Evolutionary conservation across 2,113 vertebrate genomes (phyloP).

Genomic region (Regulus satrapa): DNA sequence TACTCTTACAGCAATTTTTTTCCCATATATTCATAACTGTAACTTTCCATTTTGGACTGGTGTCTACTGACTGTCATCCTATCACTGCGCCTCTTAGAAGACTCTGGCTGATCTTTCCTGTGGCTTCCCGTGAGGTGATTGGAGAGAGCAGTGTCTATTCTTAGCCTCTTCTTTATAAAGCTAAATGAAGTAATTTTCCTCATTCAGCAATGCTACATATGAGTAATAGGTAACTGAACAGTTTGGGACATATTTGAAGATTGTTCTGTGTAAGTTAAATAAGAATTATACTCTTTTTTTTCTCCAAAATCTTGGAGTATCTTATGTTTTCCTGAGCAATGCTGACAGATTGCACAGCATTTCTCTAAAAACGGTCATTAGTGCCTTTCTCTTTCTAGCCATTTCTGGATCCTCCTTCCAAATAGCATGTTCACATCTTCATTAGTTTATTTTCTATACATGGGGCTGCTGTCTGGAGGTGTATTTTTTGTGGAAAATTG

Average conservation of each 20-base stretch:
- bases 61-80: neutral
- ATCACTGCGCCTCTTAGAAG: neutral
- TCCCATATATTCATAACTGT: neutral
- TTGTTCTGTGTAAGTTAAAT: neutral
- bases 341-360: too few relatives aligned
- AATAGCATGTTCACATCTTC: neutral
- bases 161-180: neutral
- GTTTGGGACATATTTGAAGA: neutral
- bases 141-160: neutral
- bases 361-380: neutral
- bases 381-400: neutral
- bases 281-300: neutral
- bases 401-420: neutral
- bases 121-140: neutral
- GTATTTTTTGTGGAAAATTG: neutral
- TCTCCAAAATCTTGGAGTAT: neutral
- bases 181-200: neutral
- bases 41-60: neutral
- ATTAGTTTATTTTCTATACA: neutral
- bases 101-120: neutral
- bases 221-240: neutral
- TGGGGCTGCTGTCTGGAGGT: neutral
- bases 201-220: neutral
- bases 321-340: neutral
- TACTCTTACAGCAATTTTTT: neutral